Evolutionary conservation across 2,113 vertebrate species (phyloP), one percentile per base, ranked within the genome.

Genomic region (Aldabrachelys gigantea): DNA sequence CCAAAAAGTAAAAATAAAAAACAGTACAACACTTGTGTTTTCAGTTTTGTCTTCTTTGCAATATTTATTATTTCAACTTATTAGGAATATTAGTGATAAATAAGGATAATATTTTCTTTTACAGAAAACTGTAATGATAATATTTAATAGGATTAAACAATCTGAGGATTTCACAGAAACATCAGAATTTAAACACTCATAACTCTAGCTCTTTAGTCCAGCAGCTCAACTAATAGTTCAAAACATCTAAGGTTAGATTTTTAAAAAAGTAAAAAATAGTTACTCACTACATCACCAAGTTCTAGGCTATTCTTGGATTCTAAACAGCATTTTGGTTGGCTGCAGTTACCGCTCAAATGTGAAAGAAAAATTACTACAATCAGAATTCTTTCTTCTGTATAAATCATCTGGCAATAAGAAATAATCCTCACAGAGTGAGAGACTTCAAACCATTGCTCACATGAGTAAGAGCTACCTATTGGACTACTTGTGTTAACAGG

Each of bases 151-250:
- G 82, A 96, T 96, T 94, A 95, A 98, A 97, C 96, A 97, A 96
- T 98, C 98, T 98, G 97, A 98, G 96, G 80, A 98, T 98, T 98
- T 98, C 97, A 98, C 96, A 98, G 97, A 98, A 98, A 98, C 96
- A 88, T 97, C 97, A 98, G 97, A 97, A 97, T 97, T 97, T 95
- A 89, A 96, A 97, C 93, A 96, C 96, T 96, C 85, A 65, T 96
- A 97, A 89, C 94, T 97, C 93, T 97, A 93, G 94, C 92, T 94
- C 85, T 97, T 88, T 93, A 84, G 84, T 93, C 94, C 97, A 96
- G 89, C 84, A 96, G 86, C 91, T 92, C 56, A 86, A 94, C 95
- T 95, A 97, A 54, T 90, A 93, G 81, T 81, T 94, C 85, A 91
- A 87, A 89, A 88, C 62, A 96, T 95, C 93, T 93, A 94, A 13